A percentile compares a stretch with the other conserved stretches of the same genome.
Conservation (phyloP, 2,113 vertebrate species). For the Perca flavescens region DNA sequence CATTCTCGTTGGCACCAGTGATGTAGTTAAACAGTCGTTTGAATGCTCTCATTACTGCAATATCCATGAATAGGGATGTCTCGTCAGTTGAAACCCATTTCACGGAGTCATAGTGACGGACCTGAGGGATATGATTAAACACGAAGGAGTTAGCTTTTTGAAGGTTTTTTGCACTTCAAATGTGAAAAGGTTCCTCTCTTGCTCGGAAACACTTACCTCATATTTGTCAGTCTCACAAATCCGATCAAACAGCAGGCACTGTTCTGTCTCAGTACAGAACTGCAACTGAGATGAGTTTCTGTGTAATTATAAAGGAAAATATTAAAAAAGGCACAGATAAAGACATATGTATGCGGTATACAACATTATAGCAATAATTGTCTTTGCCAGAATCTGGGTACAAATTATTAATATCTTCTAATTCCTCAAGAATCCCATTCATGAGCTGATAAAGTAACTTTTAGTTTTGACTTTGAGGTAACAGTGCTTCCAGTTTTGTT, state of each 20-base stretch:
- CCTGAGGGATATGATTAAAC: slow-evolving; percentile 60
- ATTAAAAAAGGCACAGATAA: not conserved
- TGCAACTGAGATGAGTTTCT: slow-evolving; percentile 60
- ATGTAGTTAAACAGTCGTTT: slow-evolving; percentile 80
- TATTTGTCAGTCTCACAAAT: slow-evolving; percentile 65
- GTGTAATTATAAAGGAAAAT: slow-evolving; percentile 6
- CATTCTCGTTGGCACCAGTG: slow-evolving; percentile 69
- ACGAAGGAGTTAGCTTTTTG: not conserved
- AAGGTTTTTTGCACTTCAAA: slow-evolving; percentile 1
- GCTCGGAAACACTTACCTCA: slow-evolving; percentile 71
- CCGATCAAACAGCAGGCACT: slow-evolving; percentile 78
- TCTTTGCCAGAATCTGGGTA: not conserved
- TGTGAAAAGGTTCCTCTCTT: not conserved
- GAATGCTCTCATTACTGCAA: slow-evolving; percentile 56
- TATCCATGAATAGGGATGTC: slow-evolving; percentile 55
- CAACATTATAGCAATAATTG: not conserved
- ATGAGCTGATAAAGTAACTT: not conserved
- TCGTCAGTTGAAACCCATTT: slow-evolving; percentile 78
- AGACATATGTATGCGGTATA: not conserved
- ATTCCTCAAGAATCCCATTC: not conserved
- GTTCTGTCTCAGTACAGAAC: slow-evolving; percentile 73
- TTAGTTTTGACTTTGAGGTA: not conserved
- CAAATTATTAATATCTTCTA: not conserved
- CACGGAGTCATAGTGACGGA: slow-evolving; percentile 74
- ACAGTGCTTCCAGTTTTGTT: not conserved